These are phyloP conservation scores for Chloroceryle inda DNA, from an alignment of 2,797 vertebrate genomes.

Conservation along the genomic window DNA sequence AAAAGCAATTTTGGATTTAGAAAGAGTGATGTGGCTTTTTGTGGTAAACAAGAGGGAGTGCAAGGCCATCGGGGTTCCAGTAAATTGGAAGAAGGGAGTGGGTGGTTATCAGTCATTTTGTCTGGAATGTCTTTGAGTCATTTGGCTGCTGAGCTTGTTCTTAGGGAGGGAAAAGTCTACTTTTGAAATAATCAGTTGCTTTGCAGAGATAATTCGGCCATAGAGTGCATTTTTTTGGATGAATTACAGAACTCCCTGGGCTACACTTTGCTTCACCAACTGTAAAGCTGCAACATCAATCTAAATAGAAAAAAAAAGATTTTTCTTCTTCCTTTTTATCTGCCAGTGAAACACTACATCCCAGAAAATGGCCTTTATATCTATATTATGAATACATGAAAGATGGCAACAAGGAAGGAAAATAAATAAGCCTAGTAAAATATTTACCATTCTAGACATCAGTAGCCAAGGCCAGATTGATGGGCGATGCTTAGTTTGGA, in stretches of 20 bases:
- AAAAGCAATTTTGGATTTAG: neutral
- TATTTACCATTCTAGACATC: conserved; percentile 30
- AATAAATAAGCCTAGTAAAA: conserved; percentile 44
- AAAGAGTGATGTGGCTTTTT: neutral
- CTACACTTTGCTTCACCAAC: conserved; percentile 33
- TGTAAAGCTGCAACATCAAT: conserved; percentile 56
- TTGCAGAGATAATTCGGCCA: conserved; percentile 21
- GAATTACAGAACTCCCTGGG: conserved; percentile 27
- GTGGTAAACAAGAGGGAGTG: neutral
- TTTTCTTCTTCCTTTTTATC: neutral
- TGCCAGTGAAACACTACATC: conserved; percentile 8
- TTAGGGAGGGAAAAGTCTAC: conserved; percentile 14
- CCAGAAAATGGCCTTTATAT: conserved; percentile 9
- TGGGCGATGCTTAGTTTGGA: conserved; percentile 24
- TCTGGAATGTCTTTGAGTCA: conserved; percentile 25
- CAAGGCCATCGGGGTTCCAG: neutral
- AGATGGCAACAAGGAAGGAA: neutral
- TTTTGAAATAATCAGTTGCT: conserved; percentile 37
- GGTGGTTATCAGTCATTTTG: neutral
- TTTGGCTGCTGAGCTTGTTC: conserved; percentile 14
- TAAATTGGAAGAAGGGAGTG: conserved; percentile 40
- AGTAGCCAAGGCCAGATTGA: conserved; percentile 43
- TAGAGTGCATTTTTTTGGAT: neutral
- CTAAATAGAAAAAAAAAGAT: neutral
- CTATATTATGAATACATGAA: neutral